Percentiles rank a stretch among this genome's conserved stretches.
Conservation (phyloP, 2,888 invertebrate genomes). For the Apeira syringaria region DNA sequence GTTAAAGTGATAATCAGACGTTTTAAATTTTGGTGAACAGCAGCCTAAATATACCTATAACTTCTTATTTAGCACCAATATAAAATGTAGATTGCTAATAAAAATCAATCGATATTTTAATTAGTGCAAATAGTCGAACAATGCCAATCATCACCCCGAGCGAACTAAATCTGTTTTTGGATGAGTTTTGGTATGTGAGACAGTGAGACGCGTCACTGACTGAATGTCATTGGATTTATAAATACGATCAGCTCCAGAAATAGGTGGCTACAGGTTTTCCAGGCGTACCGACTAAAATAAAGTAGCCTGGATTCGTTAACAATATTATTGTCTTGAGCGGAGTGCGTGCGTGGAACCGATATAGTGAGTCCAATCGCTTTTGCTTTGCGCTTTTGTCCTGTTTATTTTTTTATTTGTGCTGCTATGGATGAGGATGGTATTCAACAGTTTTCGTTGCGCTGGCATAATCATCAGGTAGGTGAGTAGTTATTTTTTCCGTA, state of each 20-base stretch:
- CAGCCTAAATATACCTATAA: no score
- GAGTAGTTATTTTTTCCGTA: constrained; percentile 64
- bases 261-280: constrained; percentile 84
- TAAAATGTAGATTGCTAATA: neutral
- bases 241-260: constrained; percentile 84
- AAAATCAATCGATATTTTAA: constrained; percentile 43
- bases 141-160: constrained; percentile 74
- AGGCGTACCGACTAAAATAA: constrained; percentile 84
- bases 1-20: no score
- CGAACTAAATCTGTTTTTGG: constrained; percentile 82
- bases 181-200: constrained; percentile 81
- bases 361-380: constrained; percentile 54
- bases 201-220: constrained; percentile 78
- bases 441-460: constrained; percentile 92
- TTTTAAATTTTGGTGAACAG: no score
- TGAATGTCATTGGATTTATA: constrained; percentile 84
- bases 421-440: constrained; percentile 84
- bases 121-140: constrained; percentile 66
- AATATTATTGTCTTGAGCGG: constrained; percentile 77
- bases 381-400: constrained; percentile 54
- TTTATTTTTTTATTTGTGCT: constrained; percentile 41
- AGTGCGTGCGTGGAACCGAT: constrained; percentile 55
- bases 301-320: constrained; percentile 83
- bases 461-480: constrained; percentile 92
- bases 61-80: no score